Evolutionary conservation across 1,140 invertebrate genomes (phyloP).

Genomic region (Drosophila pandora): DNA sequence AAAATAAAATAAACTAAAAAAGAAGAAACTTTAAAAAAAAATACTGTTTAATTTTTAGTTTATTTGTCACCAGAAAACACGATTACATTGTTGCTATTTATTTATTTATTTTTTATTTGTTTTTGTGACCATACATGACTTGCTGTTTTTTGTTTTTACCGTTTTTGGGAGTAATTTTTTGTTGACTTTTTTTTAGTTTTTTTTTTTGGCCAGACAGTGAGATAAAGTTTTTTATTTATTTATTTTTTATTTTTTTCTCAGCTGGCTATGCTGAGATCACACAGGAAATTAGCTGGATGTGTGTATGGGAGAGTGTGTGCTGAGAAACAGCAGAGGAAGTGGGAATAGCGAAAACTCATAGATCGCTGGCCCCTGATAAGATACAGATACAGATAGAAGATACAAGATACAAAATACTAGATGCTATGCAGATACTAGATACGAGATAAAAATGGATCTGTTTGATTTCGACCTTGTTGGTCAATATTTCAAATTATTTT

Average conservation of each 20-base stretch:
- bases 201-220: constrained; percentile 31
- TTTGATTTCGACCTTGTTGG: neutral
- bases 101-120: constrained; percentile 17
- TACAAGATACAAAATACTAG: constrained; percentile 2
- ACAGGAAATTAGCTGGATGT: constrained; percentile 66
- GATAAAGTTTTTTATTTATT: constrained; percentile 37
- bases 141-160: constrained; percentile 56
- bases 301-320: constrained; percentile 1
- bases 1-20: neutral
- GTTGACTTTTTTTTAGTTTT: constrained; percentile 20
- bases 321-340: constrained; percentile 11
- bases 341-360: constrained; percentile 11
- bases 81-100: constrained; percentile 34
- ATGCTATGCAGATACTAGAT: neutral
- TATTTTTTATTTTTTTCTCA: neutral
- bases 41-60: constrained; percentile 54
- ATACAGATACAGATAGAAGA: constrained; percentile 8
- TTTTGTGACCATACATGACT: constrained; percentile 56
- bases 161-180: constrained; percentile 62
- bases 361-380: constrained; percentile 16
- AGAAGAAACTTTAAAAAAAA: constrained; percentile 15
- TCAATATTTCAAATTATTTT: neutral
- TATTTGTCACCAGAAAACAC: constrained; percentile 34
- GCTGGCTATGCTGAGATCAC: constrained; percentile 56
- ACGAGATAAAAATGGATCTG: constrained; percentile 2